Evolutionary conservation across 2,113 vertebrate species (phyloP).

Genomic region (Halichoeres trimaculatus): DNA sequence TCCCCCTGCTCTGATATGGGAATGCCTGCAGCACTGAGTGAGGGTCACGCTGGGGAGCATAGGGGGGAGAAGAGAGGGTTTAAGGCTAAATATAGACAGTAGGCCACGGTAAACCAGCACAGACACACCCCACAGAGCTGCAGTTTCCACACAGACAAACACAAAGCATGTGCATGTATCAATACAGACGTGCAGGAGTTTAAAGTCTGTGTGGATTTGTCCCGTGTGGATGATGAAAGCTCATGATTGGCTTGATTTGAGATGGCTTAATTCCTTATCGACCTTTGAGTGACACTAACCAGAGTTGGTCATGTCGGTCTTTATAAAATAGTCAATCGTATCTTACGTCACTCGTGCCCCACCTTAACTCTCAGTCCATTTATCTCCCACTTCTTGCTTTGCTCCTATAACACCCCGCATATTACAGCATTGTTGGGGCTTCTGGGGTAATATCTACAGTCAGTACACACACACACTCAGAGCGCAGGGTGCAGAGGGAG

Average conservation of each 20-base stretch:
- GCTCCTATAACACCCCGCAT: constrained; percentile 47
- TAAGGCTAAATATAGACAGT: constrained; percentile 84
- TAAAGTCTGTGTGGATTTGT: constrained; percentile 23
- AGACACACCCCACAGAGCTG: constrained; percentile 72
- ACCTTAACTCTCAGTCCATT: constrained; percentile 32
- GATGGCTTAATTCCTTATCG: constrained; percentile 51
- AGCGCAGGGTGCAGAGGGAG: constrained; percentile 72
- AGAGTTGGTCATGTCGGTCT: constrained; percentile 13
- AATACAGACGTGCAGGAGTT: constrained; percentile 17
- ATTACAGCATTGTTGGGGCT: constrained; percentile 64
- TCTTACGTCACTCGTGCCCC: constrained; percentile 1
- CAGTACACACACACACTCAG: constrained; percentile 60
- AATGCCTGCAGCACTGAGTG: constrained; percentile 74
- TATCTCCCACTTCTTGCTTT: constrained; percentile 16
- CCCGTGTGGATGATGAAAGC: constrained; percentile 20
- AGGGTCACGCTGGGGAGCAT: constrained; percentile 72
- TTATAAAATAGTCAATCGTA: constrained; percentile 16
- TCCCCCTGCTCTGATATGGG: constrained; percentile 80
- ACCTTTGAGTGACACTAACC: constrained; percentile 43
- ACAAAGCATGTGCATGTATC: constrained; percentile 10
- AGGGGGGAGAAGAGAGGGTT: constrained; percentile 59
- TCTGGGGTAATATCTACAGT: constrained; percentile 69
- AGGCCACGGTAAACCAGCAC: constrained; percentile 74
- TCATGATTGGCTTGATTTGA: constrained; percentile 4
- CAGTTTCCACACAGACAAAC: constrained; percentile 50